Evolutionary conservation across 1,140 invertebrate genomes (phyloP).

Genomic region (Thaumatotibia leucotreta): DNA sequence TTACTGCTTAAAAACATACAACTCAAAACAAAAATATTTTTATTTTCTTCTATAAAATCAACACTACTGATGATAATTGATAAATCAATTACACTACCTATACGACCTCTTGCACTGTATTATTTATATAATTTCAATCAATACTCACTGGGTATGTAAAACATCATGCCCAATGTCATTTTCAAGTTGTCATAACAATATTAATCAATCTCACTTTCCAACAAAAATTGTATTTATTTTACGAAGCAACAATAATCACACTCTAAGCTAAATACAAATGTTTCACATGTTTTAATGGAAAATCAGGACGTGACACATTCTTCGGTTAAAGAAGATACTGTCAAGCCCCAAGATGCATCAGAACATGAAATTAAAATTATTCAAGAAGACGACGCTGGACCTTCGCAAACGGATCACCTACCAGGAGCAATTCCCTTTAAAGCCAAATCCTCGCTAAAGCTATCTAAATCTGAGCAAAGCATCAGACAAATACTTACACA

Average conservation of each 20-base stretch:
- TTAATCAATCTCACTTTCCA: not conserved
- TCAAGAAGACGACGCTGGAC: constrained; percentile 51
- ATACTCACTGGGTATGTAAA: not conserved
- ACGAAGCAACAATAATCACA: not conserved
- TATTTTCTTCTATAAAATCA: too few species aligned
- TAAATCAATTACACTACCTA: not conserved
- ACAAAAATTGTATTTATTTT: not conserved
- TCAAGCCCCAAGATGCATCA: not conserved
- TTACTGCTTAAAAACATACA: too few species aligned
- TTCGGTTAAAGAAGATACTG: not conserved
- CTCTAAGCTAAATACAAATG: not conserved
- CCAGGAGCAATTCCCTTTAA: constrained; percentile 43
- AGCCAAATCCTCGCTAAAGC: constrained; percentile 31
- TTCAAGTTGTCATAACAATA: constrained; percentile 5
- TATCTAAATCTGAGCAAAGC: constrained; percentile 65
- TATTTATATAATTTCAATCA: not conserved
- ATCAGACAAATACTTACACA: constrained; percentile 51
- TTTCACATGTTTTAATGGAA: not conserved
- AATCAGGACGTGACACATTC: not conserved
- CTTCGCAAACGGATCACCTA: constrained; percentile 39
- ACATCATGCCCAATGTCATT: not conserved
- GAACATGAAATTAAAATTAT: constrained; percentile 19
- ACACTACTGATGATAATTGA: too few species aligned
- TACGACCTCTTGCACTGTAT: not conserved
- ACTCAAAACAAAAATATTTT: too few species aligned